These are phyloP conservation scores for Passer domesticus DNA, from an alignment of 2,113 vertebrate genomes.

Conservation along the genomic window DNA sequence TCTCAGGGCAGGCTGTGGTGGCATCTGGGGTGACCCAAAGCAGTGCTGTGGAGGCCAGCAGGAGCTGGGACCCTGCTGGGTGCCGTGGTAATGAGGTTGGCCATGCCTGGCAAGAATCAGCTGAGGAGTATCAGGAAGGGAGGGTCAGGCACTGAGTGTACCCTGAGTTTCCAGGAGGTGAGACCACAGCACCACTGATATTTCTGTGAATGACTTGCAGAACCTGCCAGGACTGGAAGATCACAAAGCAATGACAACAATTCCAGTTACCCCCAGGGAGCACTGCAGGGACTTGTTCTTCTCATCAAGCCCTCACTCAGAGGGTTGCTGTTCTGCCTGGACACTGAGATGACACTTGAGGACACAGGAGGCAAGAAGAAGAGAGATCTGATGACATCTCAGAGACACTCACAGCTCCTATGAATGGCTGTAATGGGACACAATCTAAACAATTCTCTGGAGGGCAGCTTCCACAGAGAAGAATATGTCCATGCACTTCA, in stretches of 20 bases:
- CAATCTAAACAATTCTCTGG: not conserved
- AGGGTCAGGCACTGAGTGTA: not conserved
- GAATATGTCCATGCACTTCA: not conserved
- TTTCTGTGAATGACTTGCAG: not conserved
- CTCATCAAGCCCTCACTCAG: not conserved
- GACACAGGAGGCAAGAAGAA: not conserved
- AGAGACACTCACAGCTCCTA: not conserved
- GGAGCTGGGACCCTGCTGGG: not conserved
- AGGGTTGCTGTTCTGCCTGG: not conserved
- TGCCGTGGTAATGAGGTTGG: rapidly evolving
- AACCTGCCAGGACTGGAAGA: not conserved
- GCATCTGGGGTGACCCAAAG: not conserved
- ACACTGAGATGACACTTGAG: not conserved
- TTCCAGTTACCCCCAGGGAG: no score
- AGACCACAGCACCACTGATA: not conserved
- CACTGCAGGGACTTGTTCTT: rapidly evolving
- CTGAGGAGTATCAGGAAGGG: not conserved
- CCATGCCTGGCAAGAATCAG: not conserved
- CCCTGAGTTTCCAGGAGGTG: not conserved
- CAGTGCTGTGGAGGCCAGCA: not conserved
- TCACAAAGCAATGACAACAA: not conserved
- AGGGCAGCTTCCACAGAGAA: not conserved
- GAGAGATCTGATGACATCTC: not conserved
- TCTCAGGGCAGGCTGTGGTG: not conserved
- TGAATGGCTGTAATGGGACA: not conserved